Conservation (phyloP, 2,113 vertebrate genomes). For the Neogale vison region DNA sequence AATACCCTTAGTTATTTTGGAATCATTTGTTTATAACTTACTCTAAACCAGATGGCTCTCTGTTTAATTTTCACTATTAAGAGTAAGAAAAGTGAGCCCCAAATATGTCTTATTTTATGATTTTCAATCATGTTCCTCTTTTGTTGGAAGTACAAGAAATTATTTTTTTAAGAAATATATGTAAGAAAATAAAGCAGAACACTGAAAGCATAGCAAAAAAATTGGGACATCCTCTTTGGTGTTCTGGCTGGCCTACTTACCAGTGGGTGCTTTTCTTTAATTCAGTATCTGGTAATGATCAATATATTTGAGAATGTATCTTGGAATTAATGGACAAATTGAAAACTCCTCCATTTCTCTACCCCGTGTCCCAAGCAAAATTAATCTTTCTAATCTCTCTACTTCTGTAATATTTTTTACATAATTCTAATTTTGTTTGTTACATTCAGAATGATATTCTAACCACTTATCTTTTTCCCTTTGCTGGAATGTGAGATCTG, state of each 20-base stretch:
- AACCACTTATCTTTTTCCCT: not conserved
- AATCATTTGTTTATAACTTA: constrained; percentile 38
- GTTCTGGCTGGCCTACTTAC: not conserved
- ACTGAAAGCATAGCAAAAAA: not conserved
- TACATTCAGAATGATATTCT: not conserved
- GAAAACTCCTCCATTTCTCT: not conserved
- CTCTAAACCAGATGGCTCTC: not conserved
- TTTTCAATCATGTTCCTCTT: not conserved
- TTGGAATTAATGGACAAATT: not conserved
- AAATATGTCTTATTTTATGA: not conserved
- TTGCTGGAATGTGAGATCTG: not conserved
- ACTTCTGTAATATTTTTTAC: not conserved
- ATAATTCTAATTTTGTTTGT: not conserved
- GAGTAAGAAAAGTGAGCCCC: not conserved
- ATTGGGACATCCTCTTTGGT: not conserved
- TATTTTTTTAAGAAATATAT: not conserved
- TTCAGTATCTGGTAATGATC: not conserved
- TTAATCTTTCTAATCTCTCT: not conserved
- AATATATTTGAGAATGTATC: not conserved
- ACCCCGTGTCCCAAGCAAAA: not conserved
- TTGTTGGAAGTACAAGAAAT: not conserved
- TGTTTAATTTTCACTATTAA: constrained; percentile 35
- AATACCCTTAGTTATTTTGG: not conserved
- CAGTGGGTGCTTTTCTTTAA: not conserved
- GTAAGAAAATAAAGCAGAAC: constrained; percentile 8